phyloP scores from a whole-genome alignment of 2,113 vertebrate genomes.

The Archocentrus centrarchus region DNA sequence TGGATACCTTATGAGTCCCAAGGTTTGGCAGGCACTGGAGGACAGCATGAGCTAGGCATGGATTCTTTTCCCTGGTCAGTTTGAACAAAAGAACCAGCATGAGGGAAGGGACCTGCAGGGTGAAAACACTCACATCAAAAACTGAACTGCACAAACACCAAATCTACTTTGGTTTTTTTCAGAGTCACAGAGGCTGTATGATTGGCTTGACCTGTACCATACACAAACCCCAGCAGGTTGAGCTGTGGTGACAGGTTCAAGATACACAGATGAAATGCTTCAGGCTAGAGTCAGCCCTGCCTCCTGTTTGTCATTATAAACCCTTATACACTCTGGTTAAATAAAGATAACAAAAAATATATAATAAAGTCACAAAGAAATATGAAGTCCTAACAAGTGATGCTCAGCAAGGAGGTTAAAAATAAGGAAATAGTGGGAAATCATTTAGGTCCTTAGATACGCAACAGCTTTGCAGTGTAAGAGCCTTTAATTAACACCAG shows the following conservation, averaged over 20 bases:
- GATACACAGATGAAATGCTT: background rate
- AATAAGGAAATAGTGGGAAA: background rate
- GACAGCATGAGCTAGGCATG: conserved; percentile 81
- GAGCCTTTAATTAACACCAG: conserved; percentile 67
- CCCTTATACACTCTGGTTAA: background rate
- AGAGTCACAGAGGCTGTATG: background rate
- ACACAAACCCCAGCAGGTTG: background rate
- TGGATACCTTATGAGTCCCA: conserved; percentile 91
- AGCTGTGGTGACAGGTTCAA: conserved; percentile 11
- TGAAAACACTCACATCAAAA: background rate
- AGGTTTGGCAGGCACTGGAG: conserved; percentile 89
- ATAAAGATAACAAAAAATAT: background rate
- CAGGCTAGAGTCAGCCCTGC: background rate
- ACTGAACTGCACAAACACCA: background rate
- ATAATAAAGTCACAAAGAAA: background rate
- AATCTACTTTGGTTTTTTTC: background rate
- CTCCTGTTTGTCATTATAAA: no score
- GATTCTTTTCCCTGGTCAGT: conserved; percentile 86
- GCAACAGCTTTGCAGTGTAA: conserved; percentile 27
- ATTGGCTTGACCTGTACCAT: background rate
- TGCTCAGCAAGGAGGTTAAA: background rate
- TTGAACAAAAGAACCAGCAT: conserved; percentile 91
- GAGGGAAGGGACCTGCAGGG: conserved; percentile 87
- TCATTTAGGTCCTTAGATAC: conserved; percentile 1
- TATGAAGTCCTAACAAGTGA: background rate